These are phyloP conservation scores for Pollachius pollachius DNA, from an alignment of 2,113 vertebrate genomes.

Conservation along the genomic window DNA sequence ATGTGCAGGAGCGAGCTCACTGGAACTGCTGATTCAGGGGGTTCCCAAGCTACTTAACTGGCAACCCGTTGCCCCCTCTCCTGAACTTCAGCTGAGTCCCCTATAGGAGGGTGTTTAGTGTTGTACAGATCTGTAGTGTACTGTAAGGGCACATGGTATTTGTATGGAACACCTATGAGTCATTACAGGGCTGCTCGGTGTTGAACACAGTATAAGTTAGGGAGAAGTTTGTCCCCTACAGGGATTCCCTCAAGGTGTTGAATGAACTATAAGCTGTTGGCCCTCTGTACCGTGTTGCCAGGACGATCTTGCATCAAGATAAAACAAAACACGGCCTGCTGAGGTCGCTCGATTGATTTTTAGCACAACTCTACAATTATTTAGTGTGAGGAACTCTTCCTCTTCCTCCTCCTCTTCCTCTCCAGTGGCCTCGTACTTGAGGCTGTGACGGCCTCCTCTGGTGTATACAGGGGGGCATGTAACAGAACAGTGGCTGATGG, in stretches of 20 bases:
- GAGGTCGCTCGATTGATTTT: constrained; percentile 23
- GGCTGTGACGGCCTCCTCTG: constrained; percentile 33
- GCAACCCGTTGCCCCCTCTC: constrained; percentile 9
- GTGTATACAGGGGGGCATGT: constrained; percentile 38
- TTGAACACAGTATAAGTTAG: too few relatives aligned
- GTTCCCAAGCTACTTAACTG: constrained; percentile 20
- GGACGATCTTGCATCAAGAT: too few relatives aligned
- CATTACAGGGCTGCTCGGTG: background rate
- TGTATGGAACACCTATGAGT: background rate
- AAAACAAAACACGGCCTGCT: background rate
- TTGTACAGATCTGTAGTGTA: background rate
- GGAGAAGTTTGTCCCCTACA: too few relatives aligned
- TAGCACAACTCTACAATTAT: constrained; percentile 19
- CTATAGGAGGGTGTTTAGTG: background rate
- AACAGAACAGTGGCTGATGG: constrained; percentile 69
- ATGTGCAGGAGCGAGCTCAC: constrained; percentile 45
- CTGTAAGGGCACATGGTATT: background rate
- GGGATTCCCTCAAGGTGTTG: too few relatives aligned
- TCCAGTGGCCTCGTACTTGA: constrained; percentile 21
- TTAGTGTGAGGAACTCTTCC: background rate
- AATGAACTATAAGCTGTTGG: too few relatives aligned
- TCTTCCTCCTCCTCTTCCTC: background rate
- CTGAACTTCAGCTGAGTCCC: background rate
- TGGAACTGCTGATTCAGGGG: constrained; percentile 38
- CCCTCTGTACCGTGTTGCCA: too few relatives aligned